A percentile compares a stretch with the other conserved stretches of the same genome.
These are phyloP conservation scores for Diorhabda elongata DNA, from an alignment of 1,140 invertebrate species.

Conservation along the genomic window DNA sequence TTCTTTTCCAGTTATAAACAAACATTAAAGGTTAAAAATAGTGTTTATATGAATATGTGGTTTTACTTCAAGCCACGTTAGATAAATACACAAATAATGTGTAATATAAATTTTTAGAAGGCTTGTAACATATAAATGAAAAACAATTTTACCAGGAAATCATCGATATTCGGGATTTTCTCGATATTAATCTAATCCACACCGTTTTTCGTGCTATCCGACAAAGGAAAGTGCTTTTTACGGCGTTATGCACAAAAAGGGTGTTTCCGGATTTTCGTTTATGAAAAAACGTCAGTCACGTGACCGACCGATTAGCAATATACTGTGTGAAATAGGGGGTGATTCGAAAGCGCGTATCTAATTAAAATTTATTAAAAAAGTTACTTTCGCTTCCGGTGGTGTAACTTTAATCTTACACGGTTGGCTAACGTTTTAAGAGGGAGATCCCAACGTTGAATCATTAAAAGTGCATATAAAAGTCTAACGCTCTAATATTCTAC, in stretches of 20 bases:
- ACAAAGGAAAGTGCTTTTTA: conserved; percentile 18
- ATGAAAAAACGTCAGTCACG: conserved; percentile 12
- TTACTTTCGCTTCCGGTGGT: conserved; percentile 5
- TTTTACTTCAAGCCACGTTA: too few relatives aligned
- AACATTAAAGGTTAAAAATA: too few relatives aligned
- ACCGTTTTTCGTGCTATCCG: not conserved
- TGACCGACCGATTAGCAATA: conserved; percentile 7
- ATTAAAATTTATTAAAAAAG: conserved; percentile 23
- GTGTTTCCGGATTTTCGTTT: conserved; percentile 15
- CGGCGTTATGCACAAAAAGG: conserved; percentile 19
- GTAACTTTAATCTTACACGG: conserved; percentile 6
- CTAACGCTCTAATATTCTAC: too few relatives aligned
- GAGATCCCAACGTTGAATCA: not conserved
- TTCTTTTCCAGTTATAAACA: too few relatives aligned
- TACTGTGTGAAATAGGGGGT: conserved; percentile 11
- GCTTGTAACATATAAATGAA: too few relatives aligned
- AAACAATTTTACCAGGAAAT: too few relatives aligned
- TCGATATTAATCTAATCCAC: not conserved
- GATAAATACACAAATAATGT: too few relatives aligned
- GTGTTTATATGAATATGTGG: too few relatives aligned
- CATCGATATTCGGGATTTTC: too few relatives aligned
- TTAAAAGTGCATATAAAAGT: not conserved
- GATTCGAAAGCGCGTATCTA: conserved; percentile 18
- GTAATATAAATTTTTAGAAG: too few relatives aligned
- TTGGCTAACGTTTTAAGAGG: not conserved